A percentile compares a stretch with the other conserved stretches of the same genome.
Evolutionary conservation across 2,113 vertebrate genomes (phyloP).

Genomic region (Muntiacus muntjak): DNA sequence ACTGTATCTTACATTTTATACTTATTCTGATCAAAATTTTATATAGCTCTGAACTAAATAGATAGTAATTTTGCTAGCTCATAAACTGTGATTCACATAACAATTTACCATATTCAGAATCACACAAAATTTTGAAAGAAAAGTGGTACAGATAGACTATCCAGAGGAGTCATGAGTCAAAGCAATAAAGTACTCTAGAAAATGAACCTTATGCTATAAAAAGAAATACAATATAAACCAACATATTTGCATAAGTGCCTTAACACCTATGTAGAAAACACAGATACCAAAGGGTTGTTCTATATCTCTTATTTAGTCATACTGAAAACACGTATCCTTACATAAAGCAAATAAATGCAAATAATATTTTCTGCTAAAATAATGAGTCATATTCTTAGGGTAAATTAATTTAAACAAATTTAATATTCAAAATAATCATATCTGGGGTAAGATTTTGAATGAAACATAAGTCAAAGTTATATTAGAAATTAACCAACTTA

Average conservation of each 20-base stretch:
- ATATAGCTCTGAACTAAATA: not conserved
- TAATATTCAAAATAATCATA: not conserved
- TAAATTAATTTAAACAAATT: not conserved
- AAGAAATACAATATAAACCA: not conserved
- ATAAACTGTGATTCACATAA: not conserved
- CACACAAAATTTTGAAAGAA: not conserved
- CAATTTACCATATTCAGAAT: not conserved
- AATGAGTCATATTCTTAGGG: not conserved
- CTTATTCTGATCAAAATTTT: not conserved
- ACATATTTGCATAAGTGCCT: not conserved
- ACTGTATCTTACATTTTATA: not conserved
- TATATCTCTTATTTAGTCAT: not conserved
- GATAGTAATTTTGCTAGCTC: not conserved
- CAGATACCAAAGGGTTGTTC: not conserved
- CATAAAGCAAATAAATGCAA: not conserved
- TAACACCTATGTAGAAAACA: not conserved
- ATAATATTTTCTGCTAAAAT: not conserved
- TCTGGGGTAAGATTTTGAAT: not conserved
- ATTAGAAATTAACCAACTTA: not conserved
- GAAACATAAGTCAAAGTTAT: not conserved
- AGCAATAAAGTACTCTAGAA: not conserved
- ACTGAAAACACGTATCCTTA: not conserved
- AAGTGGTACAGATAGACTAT: not conserved
- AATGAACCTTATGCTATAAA: not conserved
- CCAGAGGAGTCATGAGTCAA: not conserved